Conservation (phyloP, 2,888 invertebrate genomes). For the Thymelicus sylvestris region DNA sequence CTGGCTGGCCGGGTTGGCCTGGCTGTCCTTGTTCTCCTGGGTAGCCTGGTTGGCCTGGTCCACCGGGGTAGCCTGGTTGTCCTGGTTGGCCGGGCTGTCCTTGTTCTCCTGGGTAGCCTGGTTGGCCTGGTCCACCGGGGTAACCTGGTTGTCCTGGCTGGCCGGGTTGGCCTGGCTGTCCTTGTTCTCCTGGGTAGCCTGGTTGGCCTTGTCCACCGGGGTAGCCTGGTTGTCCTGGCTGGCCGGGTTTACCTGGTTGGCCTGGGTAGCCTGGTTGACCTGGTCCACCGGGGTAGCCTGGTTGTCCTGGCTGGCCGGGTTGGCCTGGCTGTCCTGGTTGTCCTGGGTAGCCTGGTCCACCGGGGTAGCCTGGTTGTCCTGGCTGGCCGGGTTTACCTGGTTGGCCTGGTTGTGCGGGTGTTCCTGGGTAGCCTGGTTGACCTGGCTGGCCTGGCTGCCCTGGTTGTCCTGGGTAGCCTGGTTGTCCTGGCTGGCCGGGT, state of each 20-base stretch:
- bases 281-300: constrained; percentile 48
- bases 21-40: constrained; percentile 34
- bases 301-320: constrained; percentile 45
- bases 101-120: not conserved
- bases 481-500: not conserved
- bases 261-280: constrained; percentile 50
- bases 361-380: constrained; percentile 39
- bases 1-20: constrained; percentile 46
- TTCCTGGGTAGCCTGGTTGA: constrained; percentile 30
- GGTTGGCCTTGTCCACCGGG: constrained; percentile 52
- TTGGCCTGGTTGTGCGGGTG: constrained; percentile 44
- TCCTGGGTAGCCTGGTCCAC: constrained; percentile 50
- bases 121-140: not conserved
- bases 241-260: constrained; percentile 30
- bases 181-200: constrained; percentile 57
- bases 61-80: not conserved
- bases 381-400: constrained; percentile 31
- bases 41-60: not conserved
- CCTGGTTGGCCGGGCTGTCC: not conserved
- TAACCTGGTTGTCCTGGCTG: constrained; percentile 13
- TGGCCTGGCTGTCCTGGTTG: constrained; percentile 53
- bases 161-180: constrained; percentile 42
- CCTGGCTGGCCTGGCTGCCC: constrained; percentile 2
- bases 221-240: constrained; percentile 38
- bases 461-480: not conserved